These are phyloP conservation scores for Panagrolaimus sp. DNA, from an alignment of 1,140 invertebrate species.

Conservation along the genomic window DNA sequence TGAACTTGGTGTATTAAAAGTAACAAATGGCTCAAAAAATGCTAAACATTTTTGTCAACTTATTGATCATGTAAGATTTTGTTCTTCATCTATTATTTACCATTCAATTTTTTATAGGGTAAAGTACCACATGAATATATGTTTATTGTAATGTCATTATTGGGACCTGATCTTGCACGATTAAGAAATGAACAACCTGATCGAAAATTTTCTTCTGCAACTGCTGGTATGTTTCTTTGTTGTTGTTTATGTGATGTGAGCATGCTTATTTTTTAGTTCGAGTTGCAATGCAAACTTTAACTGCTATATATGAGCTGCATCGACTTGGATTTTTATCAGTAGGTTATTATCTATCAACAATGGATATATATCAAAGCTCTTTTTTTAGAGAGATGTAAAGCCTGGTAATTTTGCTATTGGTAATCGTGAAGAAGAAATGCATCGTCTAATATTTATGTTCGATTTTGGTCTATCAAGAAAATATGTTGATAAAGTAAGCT, in stretches of 20 bases:
- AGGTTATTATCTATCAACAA: no score
- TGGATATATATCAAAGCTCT: no score
- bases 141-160: conserved; percentile 25
- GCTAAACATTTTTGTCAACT: conserved; percentile 25
- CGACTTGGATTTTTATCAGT: no score
- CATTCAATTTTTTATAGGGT: conserved; percentile 5
- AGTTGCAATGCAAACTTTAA: conserved; percentile 24
- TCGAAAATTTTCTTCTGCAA: conserved; percentile 20
- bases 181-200: conserved; percentile 22
- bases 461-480: conserved; percentile 17
- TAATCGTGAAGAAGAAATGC: conserved; percentile 19
- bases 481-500: background rate
- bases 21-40: conserved; percentile 3
- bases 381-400: conserved; percentile 26
- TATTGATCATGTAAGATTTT: conserved; percentile 3
- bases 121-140: conserved; percentile 21
- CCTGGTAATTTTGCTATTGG: conserved; percentile 30
- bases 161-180: conserved; percentile 21
- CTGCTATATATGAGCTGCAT: conserved; percentile 14
- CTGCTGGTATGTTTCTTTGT: no score
- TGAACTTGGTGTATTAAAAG: conserved; percentile 35
- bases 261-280: no score
- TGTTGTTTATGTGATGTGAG: no score
- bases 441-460: conserved; percentile 28
- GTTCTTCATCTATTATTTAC: background rate